Conservation (phyloP, 1,140 invertebrate genomes). For the Drosophila seguyi region DNA sequence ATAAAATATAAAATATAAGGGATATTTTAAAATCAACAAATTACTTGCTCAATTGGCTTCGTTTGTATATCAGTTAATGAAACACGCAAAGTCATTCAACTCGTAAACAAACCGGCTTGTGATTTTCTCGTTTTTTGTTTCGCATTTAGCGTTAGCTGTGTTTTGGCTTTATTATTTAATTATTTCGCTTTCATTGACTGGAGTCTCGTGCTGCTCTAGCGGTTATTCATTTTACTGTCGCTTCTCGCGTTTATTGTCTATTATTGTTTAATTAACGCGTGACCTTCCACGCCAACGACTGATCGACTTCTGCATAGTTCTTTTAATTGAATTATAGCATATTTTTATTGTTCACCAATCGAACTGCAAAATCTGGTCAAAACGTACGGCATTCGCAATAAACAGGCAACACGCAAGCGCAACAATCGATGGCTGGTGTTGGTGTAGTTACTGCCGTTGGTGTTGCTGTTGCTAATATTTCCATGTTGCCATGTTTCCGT, state of each 20-base stretch:
- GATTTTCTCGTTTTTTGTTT: conserved; percentile 28
- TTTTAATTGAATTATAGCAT: conserved; percentile 29
- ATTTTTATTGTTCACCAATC: conserved; percentile 12
- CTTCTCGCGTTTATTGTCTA: conserved; percentile 16
- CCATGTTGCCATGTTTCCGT: conserved; percentile 39
- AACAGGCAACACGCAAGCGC: conserved; percentile 37
- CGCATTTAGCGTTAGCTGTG: conserved; percentile 21
- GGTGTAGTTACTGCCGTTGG: conserved; percentile 7
- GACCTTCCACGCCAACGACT: conserved; percentile 11
- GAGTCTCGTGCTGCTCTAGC: conserved; percentile 38
- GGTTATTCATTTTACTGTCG: conserved; percentile 19
- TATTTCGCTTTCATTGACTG: conserved; percentile 32
- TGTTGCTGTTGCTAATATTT: conserved; percentile 31
- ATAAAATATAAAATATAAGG: not conserved
- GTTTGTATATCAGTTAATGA: conserved; percentile 37
- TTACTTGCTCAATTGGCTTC: conserved; percentile 19
- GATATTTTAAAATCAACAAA: not conserved
- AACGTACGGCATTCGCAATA: conserved; percentile 29
- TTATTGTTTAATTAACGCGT: conserved; percentile 27
- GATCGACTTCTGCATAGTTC: conserved; percentile 29
- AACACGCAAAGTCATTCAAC: conserved; percentile 57
- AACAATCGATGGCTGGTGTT: conserved; percentile 23
- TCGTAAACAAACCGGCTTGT: conserved; percentile 44
- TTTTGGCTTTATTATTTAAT: conserved; percentile 31
- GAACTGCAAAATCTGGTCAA: conserved; percentile 8